A percentile compares a stretch with the other conserved stretches of the same genome.
Evolutionary conservation across 2,113 vertebrate species (phyloP).

Genomic region (Peromyscus californicus): DNA sequence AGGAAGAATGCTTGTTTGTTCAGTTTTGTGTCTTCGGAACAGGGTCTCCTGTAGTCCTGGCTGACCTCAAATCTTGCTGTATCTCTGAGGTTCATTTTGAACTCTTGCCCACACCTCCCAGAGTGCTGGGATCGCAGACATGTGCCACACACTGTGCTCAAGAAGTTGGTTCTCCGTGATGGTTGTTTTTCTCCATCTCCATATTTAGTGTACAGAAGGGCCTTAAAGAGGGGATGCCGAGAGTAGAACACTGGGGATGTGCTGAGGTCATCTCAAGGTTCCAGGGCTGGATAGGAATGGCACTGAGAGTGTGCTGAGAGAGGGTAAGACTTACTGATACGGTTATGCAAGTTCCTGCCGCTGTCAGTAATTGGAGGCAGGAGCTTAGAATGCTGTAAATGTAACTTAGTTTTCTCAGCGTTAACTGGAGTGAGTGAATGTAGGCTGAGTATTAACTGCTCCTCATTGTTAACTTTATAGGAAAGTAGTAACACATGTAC

Average conservation of each 20-base stretch:
- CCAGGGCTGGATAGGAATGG: neutral
- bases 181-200: neutral
- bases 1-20: neutral
- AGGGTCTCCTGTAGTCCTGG: neutral
- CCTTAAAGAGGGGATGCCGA: neutral
- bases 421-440: slow-evolving; percentile 15
- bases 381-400: slow-evolving; percentile 32
- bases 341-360: neutral
- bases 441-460: neutral
- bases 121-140: neutral
- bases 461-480: slow-evolving; percentile 55
- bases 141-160: neutral
- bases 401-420: neutral
- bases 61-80: neutral
- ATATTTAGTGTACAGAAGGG: neutral
- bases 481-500: neutral
- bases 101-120: neutral
- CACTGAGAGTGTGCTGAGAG: neutral
- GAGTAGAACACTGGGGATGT: neutral
- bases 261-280: slow-evolving; percentile 1
- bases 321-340: neutral
- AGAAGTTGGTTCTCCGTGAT: neutral
- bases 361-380: neutral
- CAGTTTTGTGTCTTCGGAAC: neutral
- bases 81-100: neutral